Evolutionary conservation across 92 coral and sea anemone species (phyloP).

Genomic region (Phenganax subtilis): DNA sequence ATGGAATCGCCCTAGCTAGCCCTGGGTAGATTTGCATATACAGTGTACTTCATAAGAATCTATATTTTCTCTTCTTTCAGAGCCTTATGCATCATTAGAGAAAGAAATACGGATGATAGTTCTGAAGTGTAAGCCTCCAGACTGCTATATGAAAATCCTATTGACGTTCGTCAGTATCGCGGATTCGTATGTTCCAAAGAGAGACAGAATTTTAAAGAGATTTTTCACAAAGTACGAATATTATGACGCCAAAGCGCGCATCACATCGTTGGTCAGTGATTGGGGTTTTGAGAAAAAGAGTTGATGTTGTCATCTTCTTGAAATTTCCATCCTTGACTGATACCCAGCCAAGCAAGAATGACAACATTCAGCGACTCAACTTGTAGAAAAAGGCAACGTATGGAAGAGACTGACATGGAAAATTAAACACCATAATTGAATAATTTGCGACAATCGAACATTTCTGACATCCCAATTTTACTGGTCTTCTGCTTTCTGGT

Average conservation of each 20-base stretch:
- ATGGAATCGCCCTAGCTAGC: too few relatives aligned
- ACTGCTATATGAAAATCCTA: slow-evolving; percentile 30
- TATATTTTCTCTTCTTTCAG: not conserved
- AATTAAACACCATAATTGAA: too few relatives aligned
- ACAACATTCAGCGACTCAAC: too few relatives aligned
- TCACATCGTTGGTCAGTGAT: slow-evolving; percentile 13
- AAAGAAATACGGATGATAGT: slow-evolving; percentile 26
- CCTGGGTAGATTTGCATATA: too few relatives aligned
- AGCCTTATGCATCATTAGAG: slow-evolving; percentile 25
- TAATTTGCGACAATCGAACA: too few relatives aligned
- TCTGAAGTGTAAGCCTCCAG: slow-evolving; percentile 14
- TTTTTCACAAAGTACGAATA: slow-evolving; percentile 33
- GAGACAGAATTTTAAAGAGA: slow-evolving; percentile 23
- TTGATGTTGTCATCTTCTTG: not conserved
- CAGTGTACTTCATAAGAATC: not conserved
- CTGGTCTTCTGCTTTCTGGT: too few relatives aligned
- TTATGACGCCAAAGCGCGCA: not conserved
- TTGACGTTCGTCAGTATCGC: slow-evolving; percentile 21
- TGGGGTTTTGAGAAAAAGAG: not conserved
- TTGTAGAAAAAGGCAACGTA: too few relatives aligned
- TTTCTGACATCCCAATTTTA: too few relatives aligned
- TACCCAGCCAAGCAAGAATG: not conserved
- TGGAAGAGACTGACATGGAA: too few relatives aligned
- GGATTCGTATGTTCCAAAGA: slow-evolving; percentile 14
- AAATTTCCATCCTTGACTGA: not conserved